Evolutionary conservation across 2,888 invertebrate genomes (phyloP).

Genomic region (Pollenia amentaria): DNA sequence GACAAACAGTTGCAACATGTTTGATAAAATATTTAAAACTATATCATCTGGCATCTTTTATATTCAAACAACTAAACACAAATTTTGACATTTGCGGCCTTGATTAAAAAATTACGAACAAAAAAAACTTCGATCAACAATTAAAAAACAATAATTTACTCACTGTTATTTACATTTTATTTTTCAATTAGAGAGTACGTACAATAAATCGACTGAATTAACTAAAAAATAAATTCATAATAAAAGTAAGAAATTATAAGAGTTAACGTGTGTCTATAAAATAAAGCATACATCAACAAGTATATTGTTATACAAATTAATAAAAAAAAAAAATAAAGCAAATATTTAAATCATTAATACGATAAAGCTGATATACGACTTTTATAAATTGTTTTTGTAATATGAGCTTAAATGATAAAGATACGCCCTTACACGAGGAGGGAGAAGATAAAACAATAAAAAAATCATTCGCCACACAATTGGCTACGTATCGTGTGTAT

Average conservation of each 20-base stretch:
- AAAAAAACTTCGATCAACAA: not conserved
- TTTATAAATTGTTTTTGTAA: constrained; percentile 18
- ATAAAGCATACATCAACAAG: not conserved
- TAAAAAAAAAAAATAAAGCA: constrained; percentile 2
- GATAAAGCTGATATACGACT: constrained; percentile 12
- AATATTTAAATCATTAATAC: constrained; percentile 8
- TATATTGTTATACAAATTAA: not conserved
- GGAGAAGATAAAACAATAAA: constrained; percentile 24
- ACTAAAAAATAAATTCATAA: constrained; percentile 15
- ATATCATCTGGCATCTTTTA: constrained; percentile 1
- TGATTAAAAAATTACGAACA: not conserved
- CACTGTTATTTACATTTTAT: constrained; percentile 41
- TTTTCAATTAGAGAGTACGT: constrained; percentile 23
- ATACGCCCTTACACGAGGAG: not conserved
- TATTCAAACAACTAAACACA: not conserved
- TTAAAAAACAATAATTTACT: constrained; percentile 16
- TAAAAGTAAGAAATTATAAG: constrained; percentile 19
- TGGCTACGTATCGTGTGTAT: constrained; percentile 87
- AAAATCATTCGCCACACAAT: constrained; percentile 68
- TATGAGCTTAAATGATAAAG: constrained; percentile 52
- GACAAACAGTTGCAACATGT: no score
- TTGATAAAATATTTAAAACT: no score
- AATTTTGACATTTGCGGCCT: constrained; percentile 30
- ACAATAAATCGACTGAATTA: not conserved
- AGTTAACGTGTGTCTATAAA: constrained; percentile 25